Conservation (phyloP, 2,113 vertebrate species). For the Alligator sinensis region DNA sequence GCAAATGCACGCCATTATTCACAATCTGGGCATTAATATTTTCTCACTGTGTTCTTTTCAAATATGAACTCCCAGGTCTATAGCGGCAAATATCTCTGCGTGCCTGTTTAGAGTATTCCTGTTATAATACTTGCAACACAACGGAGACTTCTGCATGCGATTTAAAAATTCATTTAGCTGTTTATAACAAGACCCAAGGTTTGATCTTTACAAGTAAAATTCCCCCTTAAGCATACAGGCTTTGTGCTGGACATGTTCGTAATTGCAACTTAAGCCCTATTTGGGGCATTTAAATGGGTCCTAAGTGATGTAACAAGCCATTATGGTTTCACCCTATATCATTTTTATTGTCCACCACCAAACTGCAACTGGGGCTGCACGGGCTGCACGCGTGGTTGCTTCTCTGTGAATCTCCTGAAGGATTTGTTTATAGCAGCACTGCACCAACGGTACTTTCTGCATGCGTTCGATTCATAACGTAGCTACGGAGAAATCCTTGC, state of each 20-base stretch:
- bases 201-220: neutral
- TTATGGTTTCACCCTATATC: neutral
- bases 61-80: neutral
- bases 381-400: too few species aligned
- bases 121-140: neutral
- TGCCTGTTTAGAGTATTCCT: neutral
- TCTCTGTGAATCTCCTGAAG: too few species aligned
- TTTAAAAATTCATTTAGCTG: neutral
- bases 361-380: too few species aligned
- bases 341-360: neutral
- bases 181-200: neutral
- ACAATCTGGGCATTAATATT: neutral
- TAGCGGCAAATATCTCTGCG: neutral
- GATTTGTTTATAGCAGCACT: too few species aligned
- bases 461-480: too few species aligned
- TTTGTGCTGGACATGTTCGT: neutral
- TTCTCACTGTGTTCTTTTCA: neutral
- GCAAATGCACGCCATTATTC: neutral
- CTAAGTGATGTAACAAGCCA: neutral
- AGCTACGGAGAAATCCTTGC: too few species aligned
- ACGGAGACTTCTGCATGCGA: neutral
- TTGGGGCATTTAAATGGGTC: neutral
- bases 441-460: too few species aligned
- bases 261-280: neutral
- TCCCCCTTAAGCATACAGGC: fast-evolving